These are phyloP conservation scores for Nymphalis polychloros DNA, from an alignment of 2,888 invertebrate species.

Conservation along the genomic window DNA sequence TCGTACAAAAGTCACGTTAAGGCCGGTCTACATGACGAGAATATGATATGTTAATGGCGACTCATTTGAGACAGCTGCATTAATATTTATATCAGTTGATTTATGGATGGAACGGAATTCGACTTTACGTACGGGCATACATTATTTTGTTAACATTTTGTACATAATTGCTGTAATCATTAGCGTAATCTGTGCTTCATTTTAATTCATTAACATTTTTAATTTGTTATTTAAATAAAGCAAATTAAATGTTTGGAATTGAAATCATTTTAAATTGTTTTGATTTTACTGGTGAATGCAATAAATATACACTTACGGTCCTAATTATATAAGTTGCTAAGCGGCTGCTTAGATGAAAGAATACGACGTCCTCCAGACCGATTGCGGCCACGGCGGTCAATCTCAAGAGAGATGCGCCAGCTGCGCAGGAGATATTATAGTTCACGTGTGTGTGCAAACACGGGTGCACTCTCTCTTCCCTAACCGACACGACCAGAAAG, in stretches of 20 bases:
- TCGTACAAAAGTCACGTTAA: constrained; percentile 40
- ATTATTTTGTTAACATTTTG: constrained; percentile 15
- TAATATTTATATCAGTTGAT: constrained; percentile 36
- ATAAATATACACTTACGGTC: no score
- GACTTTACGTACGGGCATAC: constrained; percentile 20
- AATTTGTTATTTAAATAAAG: not conserved
- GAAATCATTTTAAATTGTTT: not conserved
- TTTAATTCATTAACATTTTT: not conserved
- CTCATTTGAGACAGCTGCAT: constrained; percentile 42
- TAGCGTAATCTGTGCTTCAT: not conserved
- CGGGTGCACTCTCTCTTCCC: no score
- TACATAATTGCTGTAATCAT: constrained; percentile 23
- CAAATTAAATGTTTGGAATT: no score
- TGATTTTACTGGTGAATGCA: not conserved
- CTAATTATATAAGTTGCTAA: no score
- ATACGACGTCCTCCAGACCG: no score
- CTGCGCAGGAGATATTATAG: no score
- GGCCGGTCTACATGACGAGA: constrained; percentile 40
- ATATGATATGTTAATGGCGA: constrained; percentile 43
- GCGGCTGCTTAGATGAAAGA: no score
- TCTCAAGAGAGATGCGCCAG: no score
- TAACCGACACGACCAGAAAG: no score
- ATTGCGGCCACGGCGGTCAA: no score
- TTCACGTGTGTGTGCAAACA: no score
- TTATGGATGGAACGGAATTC: constrained; percentile 31